A percentile compares a stretch with the other conserved stretches of the same genome.
phyloP scores from a whole-genome alignment of 1,140 invertebrate species.

The Ditylenchus dipsaci region DNA sequence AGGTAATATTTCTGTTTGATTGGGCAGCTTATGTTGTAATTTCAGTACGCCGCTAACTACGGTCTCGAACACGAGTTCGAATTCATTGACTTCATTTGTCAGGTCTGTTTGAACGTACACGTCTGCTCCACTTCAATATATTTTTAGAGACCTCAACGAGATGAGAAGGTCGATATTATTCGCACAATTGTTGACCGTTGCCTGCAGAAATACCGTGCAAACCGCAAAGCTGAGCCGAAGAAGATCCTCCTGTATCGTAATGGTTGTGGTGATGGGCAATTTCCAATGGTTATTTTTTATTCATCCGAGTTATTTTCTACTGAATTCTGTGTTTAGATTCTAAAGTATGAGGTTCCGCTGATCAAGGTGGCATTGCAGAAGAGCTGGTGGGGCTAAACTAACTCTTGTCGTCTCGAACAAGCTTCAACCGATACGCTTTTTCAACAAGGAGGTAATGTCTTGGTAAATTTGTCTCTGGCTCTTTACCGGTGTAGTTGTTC shows the following conservation, averaged over 20 bases:
- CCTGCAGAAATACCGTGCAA: constrained; percentile 4
- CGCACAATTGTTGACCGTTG: constrained; percentile 4
- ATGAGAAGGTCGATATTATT: constrained; percentile 16
- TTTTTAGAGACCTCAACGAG: constrained; percentile 2
- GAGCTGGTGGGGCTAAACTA: not conserved
- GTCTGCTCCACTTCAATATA: not conserved
- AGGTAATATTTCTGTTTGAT: not conserved
- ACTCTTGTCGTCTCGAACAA: constrained; percentile 19
- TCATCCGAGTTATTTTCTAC: not conserved
- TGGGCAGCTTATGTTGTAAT: constrained; percentile 7
- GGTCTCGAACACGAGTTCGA: constrained; percentile 1
- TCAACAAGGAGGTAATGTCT: not conserved
- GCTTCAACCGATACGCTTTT: not conserved
- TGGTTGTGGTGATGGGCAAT: constrained; percentile 22
- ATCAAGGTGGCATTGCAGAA: constrained; percentile 2
- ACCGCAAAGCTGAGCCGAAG: not conserved
- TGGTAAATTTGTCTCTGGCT: not conserved
- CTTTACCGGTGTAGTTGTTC: not conserved
- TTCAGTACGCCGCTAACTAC: constrained; percentile 21
- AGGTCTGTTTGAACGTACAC: too few species aligned
- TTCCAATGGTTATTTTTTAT: constrained; percentile 7
- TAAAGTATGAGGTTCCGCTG: constrained; percentile 13
- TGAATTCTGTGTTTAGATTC: not conserved
- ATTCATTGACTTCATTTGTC: constrained; percentile 22
- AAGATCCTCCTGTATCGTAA: constrained; percentile 18